Evolutionary conservation across 1,140 invertebrate genomes (phyloP).

Genomic region (Thaumetopoea pityocampa): DNA sequence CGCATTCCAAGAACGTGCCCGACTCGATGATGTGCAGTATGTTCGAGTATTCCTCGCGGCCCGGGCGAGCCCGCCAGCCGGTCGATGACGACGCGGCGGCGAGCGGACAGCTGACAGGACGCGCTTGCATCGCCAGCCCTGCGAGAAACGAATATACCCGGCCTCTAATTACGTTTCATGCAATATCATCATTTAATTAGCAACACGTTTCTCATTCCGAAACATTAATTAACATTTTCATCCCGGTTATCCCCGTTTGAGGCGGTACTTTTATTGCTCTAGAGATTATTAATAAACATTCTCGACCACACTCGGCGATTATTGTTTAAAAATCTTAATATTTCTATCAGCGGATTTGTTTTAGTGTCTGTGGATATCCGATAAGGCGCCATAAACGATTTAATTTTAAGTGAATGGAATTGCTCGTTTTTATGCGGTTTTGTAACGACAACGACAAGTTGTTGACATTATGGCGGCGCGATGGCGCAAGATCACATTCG

Average conservation of each 20-base stretch:
- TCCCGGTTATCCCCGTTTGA: conserved; percentile 70
- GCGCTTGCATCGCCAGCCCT: conserved; percentile 38
- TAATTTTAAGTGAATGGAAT: conserved; percentile 22
- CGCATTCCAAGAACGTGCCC: conserved; percentile 48
- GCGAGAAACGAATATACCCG: conserved; percentile 69
- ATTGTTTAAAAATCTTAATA: conserved; percentile 58
- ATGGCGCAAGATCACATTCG: conserved; percentile 13
- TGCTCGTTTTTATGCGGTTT: conserved; percentile 17
- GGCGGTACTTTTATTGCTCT: conserved; percentile 73
- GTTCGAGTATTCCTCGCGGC: too few species aligned
- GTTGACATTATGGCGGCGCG: conserved; percentile 21
- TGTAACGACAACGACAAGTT: conserved; percentile 15
- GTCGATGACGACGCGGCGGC: background rate
- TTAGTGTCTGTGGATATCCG: conserved; percentile 30
- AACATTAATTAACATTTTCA: conserved; percentile 76
- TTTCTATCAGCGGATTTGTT: conserved; percentile 43
- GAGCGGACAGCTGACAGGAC: background rate
- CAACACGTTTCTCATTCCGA: conserved; percentile 72
- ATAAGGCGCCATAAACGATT: conserved; percentile 27
- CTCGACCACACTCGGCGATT: conserved; percentile 65
- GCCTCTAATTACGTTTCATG: conserved; percentile 73
- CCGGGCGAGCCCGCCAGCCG: conserved; percentile 22
- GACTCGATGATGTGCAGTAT: conserved; percentile 13
- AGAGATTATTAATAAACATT: conserved; percentile 74
- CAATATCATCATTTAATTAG: conserved; percentile 75